Conservation (phyloP, 2,113 vertebrate species). For the Marcusenius ussheri region DNA sequence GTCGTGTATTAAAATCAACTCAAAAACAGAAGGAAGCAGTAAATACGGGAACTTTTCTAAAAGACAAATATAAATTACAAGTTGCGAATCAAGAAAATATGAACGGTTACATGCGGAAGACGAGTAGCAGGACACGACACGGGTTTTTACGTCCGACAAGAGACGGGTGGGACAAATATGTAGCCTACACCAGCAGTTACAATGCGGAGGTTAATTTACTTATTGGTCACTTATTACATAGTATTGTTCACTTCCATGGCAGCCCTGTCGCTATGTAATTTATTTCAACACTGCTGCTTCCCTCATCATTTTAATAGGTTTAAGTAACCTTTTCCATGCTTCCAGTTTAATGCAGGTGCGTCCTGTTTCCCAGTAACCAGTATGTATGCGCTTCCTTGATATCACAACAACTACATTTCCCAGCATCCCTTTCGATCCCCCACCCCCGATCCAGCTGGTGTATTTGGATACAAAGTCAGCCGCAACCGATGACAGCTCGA, state of each 20-base stretch:
- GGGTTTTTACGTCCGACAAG: not conserved
- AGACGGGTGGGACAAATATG: not conserved
- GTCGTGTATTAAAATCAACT: not conserved
- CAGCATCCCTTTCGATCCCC: constrained; percentile 44
- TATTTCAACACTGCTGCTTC: not conserved
- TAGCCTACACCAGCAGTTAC: not conserved
- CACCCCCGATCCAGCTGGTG: constrained; percentile 50
- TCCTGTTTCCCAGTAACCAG: not conserved
- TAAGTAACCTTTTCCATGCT: not conserved
- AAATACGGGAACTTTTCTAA: not conserved
- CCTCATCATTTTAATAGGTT: not conserved
- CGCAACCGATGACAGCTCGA: constrained; percentile 60
- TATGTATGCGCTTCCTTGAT: not conserved
- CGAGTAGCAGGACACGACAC: constrained; percentile 4
- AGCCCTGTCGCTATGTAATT: not conserved
- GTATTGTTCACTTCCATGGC: not conserved
- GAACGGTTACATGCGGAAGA: constrained; percentile 10
- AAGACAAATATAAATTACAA: not conserved
- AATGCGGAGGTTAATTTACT: not conserved
- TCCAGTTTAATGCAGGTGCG: not conserved
- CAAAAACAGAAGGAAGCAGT: not conserved
- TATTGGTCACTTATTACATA: not conserved
- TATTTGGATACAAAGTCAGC: constrained; percentile 62
- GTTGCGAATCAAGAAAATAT: not conserved
- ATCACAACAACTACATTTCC: constrained; percentile 49